These are phyloP conservation scores for Apostichopus leukothele DNA, from an alignment of 53 echinoderm and acorn worm species.

Conservation along the genomic window DNA sequence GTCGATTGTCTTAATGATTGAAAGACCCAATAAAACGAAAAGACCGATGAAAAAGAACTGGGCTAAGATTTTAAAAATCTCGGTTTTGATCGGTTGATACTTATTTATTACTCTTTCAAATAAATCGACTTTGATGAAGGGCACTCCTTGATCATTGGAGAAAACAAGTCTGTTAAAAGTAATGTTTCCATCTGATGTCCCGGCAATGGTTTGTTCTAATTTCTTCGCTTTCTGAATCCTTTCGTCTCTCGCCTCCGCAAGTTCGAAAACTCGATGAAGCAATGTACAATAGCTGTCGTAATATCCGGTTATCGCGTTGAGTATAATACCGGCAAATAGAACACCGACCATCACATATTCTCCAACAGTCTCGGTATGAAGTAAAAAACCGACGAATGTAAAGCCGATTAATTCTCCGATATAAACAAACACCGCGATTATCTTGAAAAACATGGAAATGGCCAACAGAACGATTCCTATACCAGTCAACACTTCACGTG, in stretches of 20 bases:
- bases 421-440: conserved; percentile 86
- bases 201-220: neutral
- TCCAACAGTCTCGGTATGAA: conserved; percentile 72
- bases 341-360: conserved; percentile 60
- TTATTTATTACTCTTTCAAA: conserved; percentile 67
- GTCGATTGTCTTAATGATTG: conserved; percentile 71
- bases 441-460: conserved; percentile 76
- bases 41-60: conserved; percentile 61
- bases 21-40: conserved; percentile 70
- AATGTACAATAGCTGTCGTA: conserved; percentile 84
- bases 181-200: neutral
- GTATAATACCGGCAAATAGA: conserved; percentile 64
- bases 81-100: conserved; percentile 67
- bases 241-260: conserved; percentile 59
- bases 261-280: conserved; percentile 52
- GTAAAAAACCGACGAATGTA: conserved; percentile 87
- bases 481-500: conserved; percentile 57
- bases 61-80: conserved; percentile 54
- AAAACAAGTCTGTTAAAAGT: neutral
- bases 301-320: conserved; percentile 65
- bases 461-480: conserved; percentile 58
- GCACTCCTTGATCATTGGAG: conserved; percentile 53
- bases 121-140: conserved; percentile 62
- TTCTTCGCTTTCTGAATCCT: neutral
- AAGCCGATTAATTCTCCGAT: conserved; percentile 77